phyloP scores from a whole-genome alignment of 2,797 vertebrate genomes.

The Antennarius maculatus region DNA sequence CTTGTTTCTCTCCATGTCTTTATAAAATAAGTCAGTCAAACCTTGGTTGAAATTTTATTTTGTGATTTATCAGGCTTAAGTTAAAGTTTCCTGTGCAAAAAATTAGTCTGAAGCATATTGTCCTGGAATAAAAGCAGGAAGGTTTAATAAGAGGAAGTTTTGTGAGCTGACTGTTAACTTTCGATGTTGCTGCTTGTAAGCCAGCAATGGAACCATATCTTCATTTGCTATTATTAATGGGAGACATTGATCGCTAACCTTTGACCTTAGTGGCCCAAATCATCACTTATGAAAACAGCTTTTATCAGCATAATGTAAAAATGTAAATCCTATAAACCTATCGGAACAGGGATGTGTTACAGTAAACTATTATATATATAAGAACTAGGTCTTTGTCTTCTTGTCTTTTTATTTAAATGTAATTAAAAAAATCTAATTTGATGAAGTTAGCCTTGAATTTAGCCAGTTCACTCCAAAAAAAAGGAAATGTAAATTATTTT shows the following conservation, averaged over 20 bases:
- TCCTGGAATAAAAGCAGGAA: conserved; percentile 49
- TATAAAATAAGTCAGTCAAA: background rate
- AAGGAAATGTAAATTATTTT: no score
- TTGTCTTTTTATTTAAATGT: no score
- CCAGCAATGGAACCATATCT: conserved; percentile 29
- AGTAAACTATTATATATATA: no score
- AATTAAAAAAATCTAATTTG: no score
- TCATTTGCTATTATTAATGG: conserved; percentile 6
- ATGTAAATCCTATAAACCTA: no score
- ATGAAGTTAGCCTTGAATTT: no score
- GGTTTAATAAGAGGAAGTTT: conserved; percentile 77
- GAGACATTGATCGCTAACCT: background rate
- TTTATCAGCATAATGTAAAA: no score
- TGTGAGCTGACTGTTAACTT: conserved; percentile 60
- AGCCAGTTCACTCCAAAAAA: no score
- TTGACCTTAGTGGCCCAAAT: background rate
- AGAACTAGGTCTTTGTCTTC: no score
- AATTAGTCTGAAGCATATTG: background rate
- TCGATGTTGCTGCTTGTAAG: conserved; percentile 52
- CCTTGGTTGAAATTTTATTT: background rate
- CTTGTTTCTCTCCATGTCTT: background rate
- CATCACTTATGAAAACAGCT: no score
- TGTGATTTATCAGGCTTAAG: background rate
- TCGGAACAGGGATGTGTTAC: no score
- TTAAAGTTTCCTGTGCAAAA: conserved; percentile 16